These are phyloP conservation scores for Drosophila limbata DNA, from an alignment of 2,888 invertebrate species.

Conservation along the genomic window DNA sequence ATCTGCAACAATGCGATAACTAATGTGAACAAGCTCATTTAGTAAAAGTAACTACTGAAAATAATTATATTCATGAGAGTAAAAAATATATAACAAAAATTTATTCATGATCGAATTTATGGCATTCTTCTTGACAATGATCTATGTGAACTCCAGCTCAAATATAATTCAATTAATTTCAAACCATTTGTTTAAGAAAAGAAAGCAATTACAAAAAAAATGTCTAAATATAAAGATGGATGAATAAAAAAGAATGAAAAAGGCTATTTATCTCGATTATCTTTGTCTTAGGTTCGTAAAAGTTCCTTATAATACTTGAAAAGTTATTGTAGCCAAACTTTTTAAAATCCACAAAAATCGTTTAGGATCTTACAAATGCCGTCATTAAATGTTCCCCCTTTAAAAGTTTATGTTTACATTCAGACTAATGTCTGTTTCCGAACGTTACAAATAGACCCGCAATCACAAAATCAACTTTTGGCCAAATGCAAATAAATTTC, in stretches of 20 bases:
- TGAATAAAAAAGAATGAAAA: too few species aligned
- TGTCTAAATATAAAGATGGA: too few species aligned
- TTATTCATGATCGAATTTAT: neutral
- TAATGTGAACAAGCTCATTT: neutral
- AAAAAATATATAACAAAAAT: neutral
- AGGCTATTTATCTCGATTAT: too few species aligned
- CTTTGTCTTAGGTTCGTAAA: too few species aligned
- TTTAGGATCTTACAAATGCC: neutral
- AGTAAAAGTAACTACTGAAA: neutral
- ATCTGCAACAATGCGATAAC: constrained; percentile 1
- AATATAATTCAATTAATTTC: too few species aligned
- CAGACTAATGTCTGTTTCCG: neutral
- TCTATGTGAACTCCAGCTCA: too few species aligned
- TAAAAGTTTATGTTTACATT: constrained; percentile 5
- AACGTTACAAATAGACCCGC: constrained; percentile 1
- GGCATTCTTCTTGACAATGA: neutral
- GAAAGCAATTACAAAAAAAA: too few species aligned
- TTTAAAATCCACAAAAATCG: neutral
- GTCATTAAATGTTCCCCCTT: constrained; percentile 5
- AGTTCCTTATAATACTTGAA: neutral
- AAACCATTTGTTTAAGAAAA: too few species aligned
- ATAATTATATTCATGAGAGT: neutral
- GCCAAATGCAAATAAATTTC: constrained; percentile 22
- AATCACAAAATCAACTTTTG: constrained; percentile 28
- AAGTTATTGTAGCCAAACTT: neutral